Evolutionary conservation across 2,113 vertebrate genomes (phyloP), one percentile per base, ranked within the genome.

Genomic region (Blennius ocellaris): DNA sequence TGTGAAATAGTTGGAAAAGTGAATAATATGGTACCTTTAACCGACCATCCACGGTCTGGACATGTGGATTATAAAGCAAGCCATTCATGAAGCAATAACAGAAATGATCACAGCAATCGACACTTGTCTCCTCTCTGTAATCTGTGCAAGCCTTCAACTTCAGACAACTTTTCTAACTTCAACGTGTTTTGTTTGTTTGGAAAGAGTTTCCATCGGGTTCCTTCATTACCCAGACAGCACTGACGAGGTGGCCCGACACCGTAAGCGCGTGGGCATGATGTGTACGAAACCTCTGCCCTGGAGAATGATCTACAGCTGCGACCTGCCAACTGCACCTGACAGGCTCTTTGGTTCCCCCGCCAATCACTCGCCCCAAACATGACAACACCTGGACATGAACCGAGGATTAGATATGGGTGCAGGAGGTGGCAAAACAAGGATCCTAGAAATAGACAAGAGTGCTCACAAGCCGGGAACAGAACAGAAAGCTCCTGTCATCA

Each of bases 261-360:
- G 17, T 45, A 52, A 43, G 21, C 4, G 41, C 51, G 39, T 52
- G 49, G 47, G 36, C 8, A 50, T 52, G 48, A 50, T 52, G 48
- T 63, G 39, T 54, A 15, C 0, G 43, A 11, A 49, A 76, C 70
- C 73, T 66, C 45, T 83, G 75, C 85, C 72, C 77, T 70, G 40
- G 40, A 47, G 68, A 52, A 63, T 66, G 56, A 80, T 76, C 47
- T 69, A 50, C 85, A 87, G 87, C 85, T 90, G 88, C 82, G 71
- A 84, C 85, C 84, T 84, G 85, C 60, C 82, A 91, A 82, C 68
- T 82, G 66, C 21, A 56, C 43, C 74, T 81, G 78, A 82, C 80
- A 73, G n/a, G 61, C 16, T 9, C 65, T 58, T 30, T 59, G 2
- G 47, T 58, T 68, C 67, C 59, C 47, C 63, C 76, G 71, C 15